Base-by-base conservation (phyloP, 92 coral and sea anemone genomes). In the Zoanthus sociatus region DNA sequence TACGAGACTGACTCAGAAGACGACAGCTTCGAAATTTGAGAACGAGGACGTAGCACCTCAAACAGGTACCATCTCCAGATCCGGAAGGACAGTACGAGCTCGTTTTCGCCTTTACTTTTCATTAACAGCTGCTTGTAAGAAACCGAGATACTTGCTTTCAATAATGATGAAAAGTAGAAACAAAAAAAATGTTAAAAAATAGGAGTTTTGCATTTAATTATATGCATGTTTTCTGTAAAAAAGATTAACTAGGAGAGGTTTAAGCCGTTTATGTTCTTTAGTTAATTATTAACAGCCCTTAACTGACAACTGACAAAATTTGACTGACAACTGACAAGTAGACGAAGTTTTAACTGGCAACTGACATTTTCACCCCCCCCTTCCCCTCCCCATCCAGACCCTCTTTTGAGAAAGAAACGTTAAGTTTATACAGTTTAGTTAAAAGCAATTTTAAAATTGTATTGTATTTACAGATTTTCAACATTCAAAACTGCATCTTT, bases 1-100 rank as follows among this genome's bases (percentile, higher is more conserved):
- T 72, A 72, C 33, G 77, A 72, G 77, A 72, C 77, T 72, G 77
- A 72, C 77, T 33, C 77, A 72, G 77, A 72, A 72, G 44, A 20
- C 7, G 31, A 18, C 44, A 72, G 77, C 77, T 72, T 72, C 77
- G 77, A 72, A 72, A 18, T 72, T 26, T 72, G 9, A 72, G 44
- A 72, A 72, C 77, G 9, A 72, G 44, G 77, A 72, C 1, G 20
- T 72, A 72, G 77, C 77, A 72, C 51, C 51, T 72, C 44, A 72
- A 72, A 72, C 42, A 72, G 44, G 46, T 1, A 71, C 42, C 76
- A 17, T 71, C n/a, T 71, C 76, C 77, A 72, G 77, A 72, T 72
- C 44, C 77, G 7, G 7, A 7, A 7, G 55, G 12, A 7, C 55
- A 50, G 55, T 50, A 11, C 55, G 55, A 50, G 55, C 55, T 72